Conservation (phyloP, 1,140 invertebrate species). For the Apis dorsata region DNA sequence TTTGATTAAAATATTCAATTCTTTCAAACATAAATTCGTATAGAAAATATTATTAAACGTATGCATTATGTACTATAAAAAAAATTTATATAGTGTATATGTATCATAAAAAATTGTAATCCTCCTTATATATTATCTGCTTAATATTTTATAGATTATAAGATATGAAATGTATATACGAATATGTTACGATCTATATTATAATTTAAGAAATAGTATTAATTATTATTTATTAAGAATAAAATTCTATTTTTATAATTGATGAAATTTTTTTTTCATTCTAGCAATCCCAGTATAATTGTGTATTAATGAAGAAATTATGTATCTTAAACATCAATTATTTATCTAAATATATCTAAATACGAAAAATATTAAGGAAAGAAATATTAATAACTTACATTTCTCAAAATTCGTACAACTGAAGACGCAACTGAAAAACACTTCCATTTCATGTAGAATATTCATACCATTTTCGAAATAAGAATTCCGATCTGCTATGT, state of each 20-base stretch:
- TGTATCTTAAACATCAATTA: background rate
- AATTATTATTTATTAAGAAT: constrained; percentile 5
- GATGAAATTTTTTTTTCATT: background rate
- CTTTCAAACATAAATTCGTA: background rate
- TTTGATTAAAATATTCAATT: background rate
- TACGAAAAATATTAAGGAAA: background rate
- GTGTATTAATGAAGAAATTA: too few relatives aligned
- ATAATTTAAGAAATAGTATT: background rate
- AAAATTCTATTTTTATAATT: constrained; percentile 11
- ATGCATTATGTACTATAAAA: background rate
- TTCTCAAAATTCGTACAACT: background rate
- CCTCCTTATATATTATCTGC: background rate
- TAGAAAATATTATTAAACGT: constrained; percentile 8
- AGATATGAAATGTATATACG: background rate
- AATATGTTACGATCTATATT: background rate
- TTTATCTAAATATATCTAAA: background rate
- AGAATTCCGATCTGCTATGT: background rate
- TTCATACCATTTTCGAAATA: background rate
- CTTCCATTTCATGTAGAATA: background rate
- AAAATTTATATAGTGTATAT: background rate
- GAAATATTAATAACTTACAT: background rate
- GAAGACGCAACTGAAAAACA: background rate
- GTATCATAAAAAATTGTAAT: background rate
- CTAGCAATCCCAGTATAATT: background rate
- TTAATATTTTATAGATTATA: constrained; percentile 11